Evolutionary conservation across 2,797 vertebrate species (phyloP), one percentile per base, ranked within the genome.

Genomic region (Cephalopachus bancanus): DNA sequence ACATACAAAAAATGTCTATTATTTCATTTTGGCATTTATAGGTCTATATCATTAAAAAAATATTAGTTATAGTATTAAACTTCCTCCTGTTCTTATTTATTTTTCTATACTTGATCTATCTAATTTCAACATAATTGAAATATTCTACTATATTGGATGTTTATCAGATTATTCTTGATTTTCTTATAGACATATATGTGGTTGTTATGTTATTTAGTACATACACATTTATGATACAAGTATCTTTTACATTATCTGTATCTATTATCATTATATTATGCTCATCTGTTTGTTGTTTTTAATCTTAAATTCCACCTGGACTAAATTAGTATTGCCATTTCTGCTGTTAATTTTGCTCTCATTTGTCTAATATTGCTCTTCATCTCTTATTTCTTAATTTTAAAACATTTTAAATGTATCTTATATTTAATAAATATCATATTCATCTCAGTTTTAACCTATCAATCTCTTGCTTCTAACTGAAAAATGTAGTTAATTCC

Each of bases 91-190:
- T 7, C 7, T 67, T 80, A 69, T 11, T 67, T 75, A 49, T 91
- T 89, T 81, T 53, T 95, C 5, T 17, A 26, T 65, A 6, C 26
- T 26, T 37, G 2, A 55, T 67, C 17, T 76, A 28, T 51, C 19
- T 80, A 78, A 26, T 67, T 88, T 93, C 17, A 83, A 65, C 93
- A 33, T 30, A 81, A 86, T 26, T 69, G 17, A 84, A 69, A 92
- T 89, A 9, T 78, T 78, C 30, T 59, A 57, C 17, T 62, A 33
- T 69, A 30, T 4, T 80, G 10, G 3, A 49, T 79, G 14, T 2
- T 71, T 57, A n/a, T 10, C 51, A 90, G 85, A 59, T 92, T 80
- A 7, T 53, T 7, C 49, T 62, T 33, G 1, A 64, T 90, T 86
- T 69, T 59, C 59, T 81, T 28, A 69, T 33, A 22, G 7, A 17